Conservation (phyloP, 2,888 invertebrate species). For the Serripes groenlandicus region DNA sequence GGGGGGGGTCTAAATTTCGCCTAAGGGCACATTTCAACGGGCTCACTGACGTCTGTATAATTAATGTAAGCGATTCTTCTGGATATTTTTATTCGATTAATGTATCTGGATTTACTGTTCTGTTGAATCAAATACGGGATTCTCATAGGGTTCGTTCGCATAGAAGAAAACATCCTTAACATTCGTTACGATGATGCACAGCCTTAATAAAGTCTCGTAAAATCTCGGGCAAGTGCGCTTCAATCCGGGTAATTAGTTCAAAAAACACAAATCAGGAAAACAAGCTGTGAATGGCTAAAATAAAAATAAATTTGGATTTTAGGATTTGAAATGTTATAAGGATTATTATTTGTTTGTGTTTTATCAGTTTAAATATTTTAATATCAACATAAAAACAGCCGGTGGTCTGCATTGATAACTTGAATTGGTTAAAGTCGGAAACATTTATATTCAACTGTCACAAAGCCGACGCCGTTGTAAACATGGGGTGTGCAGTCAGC, state of each 20-base stretch:
- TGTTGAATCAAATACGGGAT: too few relatives aligned
- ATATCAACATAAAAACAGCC: neutral
- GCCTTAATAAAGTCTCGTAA: neutral
- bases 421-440: neutral
- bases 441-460: conserved; percentile 1
- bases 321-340: neutral
- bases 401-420: neutral
- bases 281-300: conserved; percentile 6
- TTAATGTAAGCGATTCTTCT: too few relatives aligned
- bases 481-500: conserved; percentile 85
- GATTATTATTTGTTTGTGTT: neutral
- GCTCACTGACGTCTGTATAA: too few relatives aligned
- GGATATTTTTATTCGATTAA: too few relatives aligned
- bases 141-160: too few relatives aligned
- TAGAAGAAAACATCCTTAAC: too few relatives aligned
- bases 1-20: too few relatives aligned
- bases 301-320: conserved; percentile 1
- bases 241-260: conserved; percentile 34
- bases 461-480: conserved; percentile 27
- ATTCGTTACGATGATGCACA: neutral
- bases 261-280: conserved; percentile 20
- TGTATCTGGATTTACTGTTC: too few relatives aligned
- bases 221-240: conserved; percentile 30
- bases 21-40: too few relatives aligned
- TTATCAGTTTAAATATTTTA: neutral